Evolutionary conservation across 1,140 invertebrate species (phyloP), one percentile per base, ranked within the genome.

Genomic region (Pollicipes pollicipes): DNA sequence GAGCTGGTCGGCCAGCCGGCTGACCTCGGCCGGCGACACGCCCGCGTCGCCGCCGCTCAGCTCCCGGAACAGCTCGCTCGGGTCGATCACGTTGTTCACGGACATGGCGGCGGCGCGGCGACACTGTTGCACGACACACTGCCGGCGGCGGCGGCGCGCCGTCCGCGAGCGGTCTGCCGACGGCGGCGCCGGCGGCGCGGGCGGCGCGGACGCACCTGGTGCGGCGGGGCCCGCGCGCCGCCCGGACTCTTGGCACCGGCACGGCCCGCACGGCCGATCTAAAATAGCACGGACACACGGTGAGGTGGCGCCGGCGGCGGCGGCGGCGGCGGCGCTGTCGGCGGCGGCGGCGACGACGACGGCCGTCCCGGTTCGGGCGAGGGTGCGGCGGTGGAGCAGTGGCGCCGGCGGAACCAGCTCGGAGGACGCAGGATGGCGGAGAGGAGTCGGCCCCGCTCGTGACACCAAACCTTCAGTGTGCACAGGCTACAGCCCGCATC

Each of bases 201-300:
- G 32, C 32, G 32, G 32, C 16, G 32, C 32, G 4, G 32, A 4
- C 32, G 24, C 45, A 58, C 45, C 45, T 58, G 45, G 45, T 58
- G 13, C 45, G 21, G 45, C 32, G 32, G 16, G 32, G 32, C 32
- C 16, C 4, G 32, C 4, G 32, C 32, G 16, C 32, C 32, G 32
- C 45, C 45, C 10, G 45, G 45, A 10, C 13, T 21, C 45, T 6
- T 2, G 45, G 45, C 45, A 21, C 45, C 2, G 13, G 45, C 45
- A 21, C 45, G 45, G 13, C 2, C 21, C 6, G 2, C 6, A 21
- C 6, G 10, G 24, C 13, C 13, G 45, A 58, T 58, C 45, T 58
- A 58, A 58, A 58, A 58, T 58, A 58, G 45, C 45, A 58, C 45
- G 45, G 45, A 35, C 45, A 58, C 45, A 58, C 45, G 45, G 45